Evolutionary conservation across 1,140 invertebrate genomes (phyloP).

Genomic region (Bombus waltoni): DNA sequence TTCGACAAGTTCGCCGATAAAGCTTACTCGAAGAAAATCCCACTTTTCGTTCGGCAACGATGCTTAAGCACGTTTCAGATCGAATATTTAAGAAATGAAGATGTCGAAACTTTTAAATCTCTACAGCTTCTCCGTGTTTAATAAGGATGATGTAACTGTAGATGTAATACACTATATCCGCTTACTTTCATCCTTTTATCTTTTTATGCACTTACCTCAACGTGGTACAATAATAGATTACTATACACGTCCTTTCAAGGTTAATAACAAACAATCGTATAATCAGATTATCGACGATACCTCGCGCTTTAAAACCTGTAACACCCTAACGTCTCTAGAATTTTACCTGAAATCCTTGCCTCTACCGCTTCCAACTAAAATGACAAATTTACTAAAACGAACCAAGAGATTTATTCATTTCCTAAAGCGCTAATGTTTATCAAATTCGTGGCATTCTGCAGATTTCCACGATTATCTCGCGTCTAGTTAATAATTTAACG

Average conservation of each 20-base stretch:
- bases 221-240: neutral
- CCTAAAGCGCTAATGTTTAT: accelerated
- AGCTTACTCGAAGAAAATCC: too few relatives aligned
- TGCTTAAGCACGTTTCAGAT: too few relatives aligned
- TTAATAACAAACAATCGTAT: neutral
- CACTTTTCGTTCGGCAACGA: too few relatives aligned
- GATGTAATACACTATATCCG: neutral
- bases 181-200: constrained; percentile 1
- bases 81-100: neutral
- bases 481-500: too few relatives aligned
- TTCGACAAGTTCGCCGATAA: too few relatives aligned
- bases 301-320: neutral
- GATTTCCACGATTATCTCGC: too few relatives aligned
- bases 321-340: neutral
- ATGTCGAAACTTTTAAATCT: neutral
- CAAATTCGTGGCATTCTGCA: too few relatives aligned
- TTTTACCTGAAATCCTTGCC: neutral
- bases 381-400: neutral
- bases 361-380: neutral
- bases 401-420: neutral
- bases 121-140: neutral
- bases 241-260: constrained; percentile 1
- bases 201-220: neutral
- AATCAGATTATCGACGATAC: constrained; percentile 1
- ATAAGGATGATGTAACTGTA: neutral